Evolutionary conservation across 1,140 invertebrate species (phyloP).

Genomic region (Drosophila ohnishii): DNA sequence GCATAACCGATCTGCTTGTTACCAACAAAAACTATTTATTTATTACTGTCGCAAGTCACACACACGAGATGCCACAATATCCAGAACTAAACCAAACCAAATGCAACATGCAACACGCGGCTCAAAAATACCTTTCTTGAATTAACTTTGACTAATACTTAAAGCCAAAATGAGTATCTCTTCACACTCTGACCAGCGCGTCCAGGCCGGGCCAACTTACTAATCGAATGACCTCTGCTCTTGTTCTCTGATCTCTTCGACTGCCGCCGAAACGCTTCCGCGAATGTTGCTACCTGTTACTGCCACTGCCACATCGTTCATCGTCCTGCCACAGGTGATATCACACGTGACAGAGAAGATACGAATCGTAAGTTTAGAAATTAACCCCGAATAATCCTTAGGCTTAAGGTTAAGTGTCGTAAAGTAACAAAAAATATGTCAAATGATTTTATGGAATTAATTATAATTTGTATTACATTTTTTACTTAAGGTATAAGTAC

Average conservation of each 20-base stretch:
- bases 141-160: constrained; percentile 68
- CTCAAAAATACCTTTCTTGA: constrained; percentile 75
- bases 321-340: constrained; percentile 84
- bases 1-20: constrained; percentile 74
- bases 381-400: neutral
- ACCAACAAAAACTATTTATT: constrained; percentile 44
- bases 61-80: constrained; percentile 41
- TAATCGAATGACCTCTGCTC: constrained; percentile 60
- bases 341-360: constrained; percentile 86
- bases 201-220: constrained; percentile 35
- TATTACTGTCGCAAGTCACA: constrained; percentile 65
- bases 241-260: constrained; percentile 41
- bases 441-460: neutral
- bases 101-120: constrained; percentile 54
- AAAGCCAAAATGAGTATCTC: constrained; percentile 46
- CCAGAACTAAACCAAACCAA: constrained; percentile 35
- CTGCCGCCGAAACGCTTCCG: constrained; percentile 23
- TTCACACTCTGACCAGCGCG: constrained; percentile 45
- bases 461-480: no score
- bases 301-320: constrained; percentile 10
- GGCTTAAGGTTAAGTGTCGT: neutral
- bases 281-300: constrained; percentile 24
- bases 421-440: neutral
- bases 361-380: constrained; percentile 85
- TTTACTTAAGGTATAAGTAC: no score